Conservation (phyloP, 2,888 invertebrate genomes). For the Philhelius pedissequus region DNA sequence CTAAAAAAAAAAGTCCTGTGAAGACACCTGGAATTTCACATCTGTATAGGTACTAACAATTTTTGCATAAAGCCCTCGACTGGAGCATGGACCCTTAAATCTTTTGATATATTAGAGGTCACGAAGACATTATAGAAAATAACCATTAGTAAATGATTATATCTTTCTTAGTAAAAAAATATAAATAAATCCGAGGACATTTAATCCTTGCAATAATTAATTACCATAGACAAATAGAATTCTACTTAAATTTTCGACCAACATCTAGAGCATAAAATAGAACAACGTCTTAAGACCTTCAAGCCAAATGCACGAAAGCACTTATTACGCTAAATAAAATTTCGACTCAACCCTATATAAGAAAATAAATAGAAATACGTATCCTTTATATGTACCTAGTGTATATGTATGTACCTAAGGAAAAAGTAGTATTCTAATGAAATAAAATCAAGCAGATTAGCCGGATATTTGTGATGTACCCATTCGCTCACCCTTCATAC, state of each 20-base stretch:
- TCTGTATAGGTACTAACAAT: no score
- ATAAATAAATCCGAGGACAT: neutral
- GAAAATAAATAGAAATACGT: neutral
- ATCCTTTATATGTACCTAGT: no score
- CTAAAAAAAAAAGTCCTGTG: no score
- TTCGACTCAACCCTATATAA: constrained; percentile 24
- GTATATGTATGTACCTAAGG: no score
- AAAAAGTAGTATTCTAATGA: constrained; percentile 62
- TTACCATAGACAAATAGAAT: neutral
- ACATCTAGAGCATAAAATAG: constrained; percentile 19
- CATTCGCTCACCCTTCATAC: constrained; percentile 4
- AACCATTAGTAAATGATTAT: no score
- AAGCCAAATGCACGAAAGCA: constrained; percentile 42
- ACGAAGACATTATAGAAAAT: no score
- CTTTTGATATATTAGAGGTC: no score
- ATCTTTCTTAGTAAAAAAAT: no score
- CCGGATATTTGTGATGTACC: constrained; percentile 63
- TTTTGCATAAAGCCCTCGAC: no score
- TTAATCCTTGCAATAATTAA: neutral
- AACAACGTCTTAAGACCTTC: constrained; percentile 45
- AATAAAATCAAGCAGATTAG: constrained; percentile 67
- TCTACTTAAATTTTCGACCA: neutral
- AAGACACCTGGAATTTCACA: no score
- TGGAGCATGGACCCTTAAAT: no score
- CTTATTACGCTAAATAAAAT: constrained; percentile 68